These are phyloP conservation scores for Drosophila kohkoa DNA, from an alignment of 1,140 invertebrate species.

Conservation along the genomic window DNA sequence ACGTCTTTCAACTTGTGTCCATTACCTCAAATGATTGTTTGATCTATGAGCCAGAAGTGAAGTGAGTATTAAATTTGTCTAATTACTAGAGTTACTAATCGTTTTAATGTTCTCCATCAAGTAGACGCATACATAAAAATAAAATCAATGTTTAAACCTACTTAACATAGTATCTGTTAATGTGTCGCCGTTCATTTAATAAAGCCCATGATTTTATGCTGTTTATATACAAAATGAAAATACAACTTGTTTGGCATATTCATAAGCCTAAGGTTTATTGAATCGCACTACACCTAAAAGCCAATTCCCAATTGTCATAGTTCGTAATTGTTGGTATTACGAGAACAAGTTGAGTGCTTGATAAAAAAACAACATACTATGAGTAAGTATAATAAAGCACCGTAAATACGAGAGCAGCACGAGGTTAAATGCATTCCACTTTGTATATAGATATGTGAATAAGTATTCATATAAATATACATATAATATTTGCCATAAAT, in stretches of 20 bases:
- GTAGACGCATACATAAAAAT: too few species aligned
- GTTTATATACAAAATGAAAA: too few species aligned
- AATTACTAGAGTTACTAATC: too few species aligned
- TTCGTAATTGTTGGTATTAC: slow-evolving; percentile 50
- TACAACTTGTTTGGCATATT: not conserved
- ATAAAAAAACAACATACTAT: slow-evolving; percentile 37
- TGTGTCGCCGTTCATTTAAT: too few species aligned
- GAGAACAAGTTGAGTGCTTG: slow-evolving; percentile 49
- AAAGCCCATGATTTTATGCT: too few species aligned
- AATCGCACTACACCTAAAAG: slow-evolving; percentile 34
- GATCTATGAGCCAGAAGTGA: not conserved
- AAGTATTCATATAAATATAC: not conserved
- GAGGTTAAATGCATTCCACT: slow-evolving; percentile 24
- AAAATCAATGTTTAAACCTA: too few species aligned
- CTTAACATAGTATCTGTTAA: too few species aligned
- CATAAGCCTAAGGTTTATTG: not conserved
- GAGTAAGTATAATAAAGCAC: slow-evolving; percentile 33
- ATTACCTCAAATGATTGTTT: slow-evolving; percentile 5
- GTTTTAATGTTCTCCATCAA: too few species aligned
- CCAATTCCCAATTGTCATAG: slow-evolving; percentile 19
- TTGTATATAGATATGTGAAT: not conserved
- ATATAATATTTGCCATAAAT: slow-evolving; percentile 6
- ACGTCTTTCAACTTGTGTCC: slow-evolving; percentile 37
- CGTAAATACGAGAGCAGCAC: slow-evolving; percentile 15
- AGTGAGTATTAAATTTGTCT: too few species aligned